Conservation (phyloP, 2,113 vertebrate species). For the Zosterops borbonicus region DNA sequence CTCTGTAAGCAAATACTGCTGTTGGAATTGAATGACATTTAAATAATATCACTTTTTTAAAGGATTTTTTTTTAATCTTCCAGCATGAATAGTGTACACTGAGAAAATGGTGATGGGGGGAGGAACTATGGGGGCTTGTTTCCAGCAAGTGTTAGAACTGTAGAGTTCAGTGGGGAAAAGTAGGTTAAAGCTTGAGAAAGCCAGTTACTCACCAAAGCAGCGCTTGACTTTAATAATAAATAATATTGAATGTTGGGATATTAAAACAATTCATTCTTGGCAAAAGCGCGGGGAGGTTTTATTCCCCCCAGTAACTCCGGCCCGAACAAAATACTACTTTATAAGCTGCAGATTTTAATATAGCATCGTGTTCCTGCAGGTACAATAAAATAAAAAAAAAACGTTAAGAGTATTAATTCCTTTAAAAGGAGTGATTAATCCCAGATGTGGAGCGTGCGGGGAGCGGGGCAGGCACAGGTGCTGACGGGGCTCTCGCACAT, state of each 20-base stretch:
- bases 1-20: conserved; percentile 28
- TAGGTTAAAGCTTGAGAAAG: conserved; percentile 61
- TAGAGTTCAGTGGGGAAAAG: conserved; percentile 54
- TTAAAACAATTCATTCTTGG: conserved; percentile 85
- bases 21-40: conserved; percentile 38
- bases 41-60: conserved; percentile 30
- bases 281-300: conserved; percentile 72
- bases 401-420: conserved; percentile 81
- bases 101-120: neutral
- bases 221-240: conserved; percentile 78
- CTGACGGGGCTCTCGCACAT: conserved; percentile 73
- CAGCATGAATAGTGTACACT: neutral
- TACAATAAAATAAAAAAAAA: conserved; percentile 77
- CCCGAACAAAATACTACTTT: conserved; percentile 75
- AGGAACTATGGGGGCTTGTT: neutral
- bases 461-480: conserved; percentile 68
- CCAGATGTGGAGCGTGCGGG: conserved; percentile 71
- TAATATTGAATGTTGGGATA: conserved; percentile 82
- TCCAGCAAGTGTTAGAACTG: neutral
- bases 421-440: conserved; percentile 75
- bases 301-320: conserved; percentile 71
- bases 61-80: neutral
- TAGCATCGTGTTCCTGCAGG: conserved; percentile 77
- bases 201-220: conserved; percentile 71
- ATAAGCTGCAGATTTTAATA: conserved; percentile 77